These are phyloP conservation scores for Vicugna pacos DNA, from an alignment of 2,113 vertebrate genomes.

Conservation along the genomic window DNA sequence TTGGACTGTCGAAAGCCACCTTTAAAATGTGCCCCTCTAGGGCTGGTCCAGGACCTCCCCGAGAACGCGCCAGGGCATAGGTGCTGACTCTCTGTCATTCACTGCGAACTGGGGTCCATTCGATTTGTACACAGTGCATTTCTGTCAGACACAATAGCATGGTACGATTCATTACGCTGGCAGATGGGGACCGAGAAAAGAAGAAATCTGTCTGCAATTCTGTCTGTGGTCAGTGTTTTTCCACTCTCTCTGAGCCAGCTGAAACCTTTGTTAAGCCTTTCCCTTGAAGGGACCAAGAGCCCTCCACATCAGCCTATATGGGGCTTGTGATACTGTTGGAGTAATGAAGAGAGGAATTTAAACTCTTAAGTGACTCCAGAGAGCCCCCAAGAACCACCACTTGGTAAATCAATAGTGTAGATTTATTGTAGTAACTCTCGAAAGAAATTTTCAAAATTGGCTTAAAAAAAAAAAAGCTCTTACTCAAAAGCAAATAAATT, in stretches of 20 bases:
- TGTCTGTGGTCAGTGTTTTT: background rate
- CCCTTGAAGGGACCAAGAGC: background rate
- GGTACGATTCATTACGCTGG: accelerated
- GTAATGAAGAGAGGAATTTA: slow-evolving; percentile 60
- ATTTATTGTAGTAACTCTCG: slow-evolving; percentile 78
- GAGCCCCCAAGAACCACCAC: slow-evolving; percentile 47
- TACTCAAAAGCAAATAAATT: slow-evolving; percentile 77
- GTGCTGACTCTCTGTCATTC: accelerated
- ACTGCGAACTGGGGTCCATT: accelerated
- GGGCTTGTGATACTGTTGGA: slow-evolving; percentile 30
- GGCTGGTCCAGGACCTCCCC: too few species aligned
- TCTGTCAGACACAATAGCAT: accelerated
- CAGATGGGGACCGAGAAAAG: background rate
- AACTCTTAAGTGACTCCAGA: slow-evolving; percentile 54
- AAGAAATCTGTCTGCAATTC: background rate
- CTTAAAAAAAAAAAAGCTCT: slow-evolving; percentile 77
- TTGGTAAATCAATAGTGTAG: slow-evolving; percentile 79
- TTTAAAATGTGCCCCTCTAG: background rate
- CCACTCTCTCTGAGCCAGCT: background rate
- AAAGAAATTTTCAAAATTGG: slow-evolving; percentile 80
- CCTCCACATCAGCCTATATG: background rate
- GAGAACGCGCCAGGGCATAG: accelerated
- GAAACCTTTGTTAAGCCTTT: slow-evolving; percentile 3
- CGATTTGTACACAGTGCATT: accelerated
- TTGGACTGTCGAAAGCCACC: background rate